A percentile compares a stretch with the other conserved stretches of the same genome.
Evolutionary conservation across 2,113 vertebrate genomes (phyloP).

Genomic region (Eulemur rufifrons): DNA sequence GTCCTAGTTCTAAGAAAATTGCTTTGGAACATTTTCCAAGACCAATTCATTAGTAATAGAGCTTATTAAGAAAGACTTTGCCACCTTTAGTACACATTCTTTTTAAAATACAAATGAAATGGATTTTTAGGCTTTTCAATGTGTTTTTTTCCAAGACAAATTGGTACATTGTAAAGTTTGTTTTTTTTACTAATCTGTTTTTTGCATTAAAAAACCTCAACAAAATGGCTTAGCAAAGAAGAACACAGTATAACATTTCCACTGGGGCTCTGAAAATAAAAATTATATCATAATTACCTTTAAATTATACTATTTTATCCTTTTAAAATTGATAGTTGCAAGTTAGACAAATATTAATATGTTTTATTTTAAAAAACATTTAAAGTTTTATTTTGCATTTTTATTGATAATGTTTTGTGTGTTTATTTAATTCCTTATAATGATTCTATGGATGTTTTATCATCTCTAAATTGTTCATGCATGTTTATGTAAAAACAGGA

Average conservation of each 20-base stretch:
- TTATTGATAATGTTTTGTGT: not conserved
- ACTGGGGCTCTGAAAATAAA: not conserved
- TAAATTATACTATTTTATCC: not conserved
- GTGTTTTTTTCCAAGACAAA: not conserved
- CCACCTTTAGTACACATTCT: not conserved
- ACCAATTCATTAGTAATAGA: not conserved
- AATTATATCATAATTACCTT: not conserved
- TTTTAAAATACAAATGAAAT: not conserved
- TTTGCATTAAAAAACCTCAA: not conserved
- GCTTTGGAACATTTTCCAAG: slow-evolving; percentile 10
- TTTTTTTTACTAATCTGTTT: not conserved
- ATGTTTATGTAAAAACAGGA: slow-evolving; percentile 24
- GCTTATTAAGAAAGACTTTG: not conserved
- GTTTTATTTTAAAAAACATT: not conserved
- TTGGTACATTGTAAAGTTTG: not conserved
- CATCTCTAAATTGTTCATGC: not conserved
- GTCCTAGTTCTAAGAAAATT: slow-evolving; percentile 14
- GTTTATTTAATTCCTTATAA: not conserved
- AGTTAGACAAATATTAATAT: not conserved
- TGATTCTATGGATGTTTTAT: not conserved
- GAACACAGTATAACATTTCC: not conserved
- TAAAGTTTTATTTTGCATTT: not conserved
- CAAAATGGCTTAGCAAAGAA: not conserved
- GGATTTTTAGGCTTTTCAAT: not conserved
- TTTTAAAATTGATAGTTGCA: not conserved